These are phyloP conservation scores for Callospermophilus lateralis DNA, from an alignment of 2,113 vertebrate species.

Conservation along the genomic window DNA sequence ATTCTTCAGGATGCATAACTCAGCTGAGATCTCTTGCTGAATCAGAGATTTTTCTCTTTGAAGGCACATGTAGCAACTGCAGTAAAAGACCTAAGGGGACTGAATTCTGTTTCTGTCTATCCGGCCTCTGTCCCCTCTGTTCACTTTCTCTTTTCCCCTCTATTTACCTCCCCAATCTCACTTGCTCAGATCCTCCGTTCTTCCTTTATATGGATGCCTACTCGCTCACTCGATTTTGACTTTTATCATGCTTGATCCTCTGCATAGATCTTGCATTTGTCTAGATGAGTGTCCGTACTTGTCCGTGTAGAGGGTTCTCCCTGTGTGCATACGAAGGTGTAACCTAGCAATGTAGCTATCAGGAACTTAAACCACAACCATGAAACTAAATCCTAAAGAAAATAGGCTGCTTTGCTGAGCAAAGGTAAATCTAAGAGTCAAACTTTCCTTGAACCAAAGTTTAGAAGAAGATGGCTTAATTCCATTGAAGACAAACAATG, in stretches of 20 bases:
- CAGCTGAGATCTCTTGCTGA: neutral
- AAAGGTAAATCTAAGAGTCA: neutral
- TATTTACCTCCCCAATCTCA: neutral
- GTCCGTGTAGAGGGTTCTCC: too few species aligned
- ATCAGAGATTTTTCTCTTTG: neutral
- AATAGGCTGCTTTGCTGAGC: neutral
- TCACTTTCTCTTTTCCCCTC: neutral
- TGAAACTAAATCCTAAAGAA: neutral
- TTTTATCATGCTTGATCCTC: neutral
- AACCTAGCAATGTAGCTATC: too few species aligned
- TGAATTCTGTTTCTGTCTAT: neutral
- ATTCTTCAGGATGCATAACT: neutral
- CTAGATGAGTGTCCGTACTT: neutral
- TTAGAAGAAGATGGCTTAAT: slow-evolving; percentile 8
- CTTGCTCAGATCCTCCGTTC: too few species aligned
- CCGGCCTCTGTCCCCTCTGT: too few species aligned
- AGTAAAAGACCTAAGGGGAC: neutral
- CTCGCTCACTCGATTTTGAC: neutral
- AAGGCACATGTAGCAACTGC: neutral
- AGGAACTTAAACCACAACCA: neutral
- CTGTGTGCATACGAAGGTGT: neutral
- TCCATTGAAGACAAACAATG: neutral
- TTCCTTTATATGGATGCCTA: neutral
- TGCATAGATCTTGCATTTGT: neutral
- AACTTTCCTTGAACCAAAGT: neutral